Conservation (phyloP, 2,888 invertebrate genomes). For the Apantesis nais region DNA sequence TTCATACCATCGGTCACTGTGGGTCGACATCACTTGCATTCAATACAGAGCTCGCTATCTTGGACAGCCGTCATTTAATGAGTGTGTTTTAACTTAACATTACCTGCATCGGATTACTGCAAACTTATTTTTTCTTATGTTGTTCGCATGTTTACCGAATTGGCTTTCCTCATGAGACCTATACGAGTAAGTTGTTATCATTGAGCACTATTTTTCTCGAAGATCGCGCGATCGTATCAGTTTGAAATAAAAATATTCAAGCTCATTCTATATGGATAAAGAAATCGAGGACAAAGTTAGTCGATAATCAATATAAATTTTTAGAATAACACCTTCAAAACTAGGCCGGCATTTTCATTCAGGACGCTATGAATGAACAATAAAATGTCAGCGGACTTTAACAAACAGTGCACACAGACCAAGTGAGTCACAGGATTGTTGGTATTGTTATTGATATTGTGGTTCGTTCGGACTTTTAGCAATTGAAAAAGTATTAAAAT, state of each 20-base stretch:
- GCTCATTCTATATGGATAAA: neutral
- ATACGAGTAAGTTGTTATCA: no score
- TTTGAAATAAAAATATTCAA: neutral
- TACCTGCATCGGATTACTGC: no score
- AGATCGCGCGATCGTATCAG: neutral
- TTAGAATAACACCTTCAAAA: neutral
- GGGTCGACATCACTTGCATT: no score
- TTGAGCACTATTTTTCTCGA: neutral
- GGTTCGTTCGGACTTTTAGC: neutral
- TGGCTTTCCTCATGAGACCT: no score
- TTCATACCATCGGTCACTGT: no score
- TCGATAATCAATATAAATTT: neutral
- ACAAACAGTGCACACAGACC: neutral
- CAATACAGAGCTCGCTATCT: no score
- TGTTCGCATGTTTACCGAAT: no score
- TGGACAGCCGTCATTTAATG: no score
- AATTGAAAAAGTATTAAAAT: neutral
- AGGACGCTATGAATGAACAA: neutral
- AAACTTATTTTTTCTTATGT: no score
- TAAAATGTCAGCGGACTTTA: neutral
- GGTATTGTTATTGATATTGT: neutral
- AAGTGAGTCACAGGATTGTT: neutral
- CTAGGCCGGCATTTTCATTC: neutral
- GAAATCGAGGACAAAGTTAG: neutral
- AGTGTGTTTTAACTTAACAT: no score